phyloP scores from a whole-genome alignment of 2,888 invertebrate genomes.

The Diogma glabrata region DNA sequence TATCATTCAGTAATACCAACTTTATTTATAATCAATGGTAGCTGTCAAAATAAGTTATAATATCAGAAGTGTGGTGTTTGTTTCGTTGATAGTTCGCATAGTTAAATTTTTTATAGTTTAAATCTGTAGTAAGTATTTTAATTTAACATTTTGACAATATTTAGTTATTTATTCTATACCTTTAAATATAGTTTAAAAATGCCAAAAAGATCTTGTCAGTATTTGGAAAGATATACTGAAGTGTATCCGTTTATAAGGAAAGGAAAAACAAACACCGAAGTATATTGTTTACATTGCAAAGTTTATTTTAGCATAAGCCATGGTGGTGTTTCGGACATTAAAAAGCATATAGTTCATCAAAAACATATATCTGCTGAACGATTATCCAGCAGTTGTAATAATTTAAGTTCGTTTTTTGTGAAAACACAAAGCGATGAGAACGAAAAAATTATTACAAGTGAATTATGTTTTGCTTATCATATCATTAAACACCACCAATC shows the following conservation, averaged over 20 bases:
- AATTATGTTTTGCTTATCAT: neutral
- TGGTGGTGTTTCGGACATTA: constrained; percentile 7
- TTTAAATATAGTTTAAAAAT: too few species aligned
- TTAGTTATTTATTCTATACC: too few species aligned
- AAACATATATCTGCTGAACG: constrained; percentile 5
- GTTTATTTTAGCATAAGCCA: constrained; percentile 6
- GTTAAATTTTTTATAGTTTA: too few species aligned
- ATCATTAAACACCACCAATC: constrained; percentile 14
- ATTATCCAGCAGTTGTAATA: neutral
- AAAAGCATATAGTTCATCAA: constrained; percentile 2
- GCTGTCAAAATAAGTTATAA: too few species aligned
- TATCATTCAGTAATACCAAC: too few species aligned
- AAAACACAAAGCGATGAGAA: constrained; percentile 6
- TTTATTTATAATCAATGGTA: too few species aligned
- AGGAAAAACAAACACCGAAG: neutral
- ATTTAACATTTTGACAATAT: too few species aligned
- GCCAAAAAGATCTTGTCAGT: constrained; percentile 5
- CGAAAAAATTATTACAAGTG: constrained; percentile 3
- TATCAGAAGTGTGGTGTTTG: too few species aligned
- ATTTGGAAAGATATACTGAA: constrained; percentile 1
- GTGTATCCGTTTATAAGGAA: neutral
- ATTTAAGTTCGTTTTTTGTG: constrained; percentile 5
- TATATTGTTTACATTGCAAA: constrained; percentile 5
- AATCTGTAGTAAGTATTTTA: too few species aligned
- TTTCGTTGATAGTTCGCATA: too few species aligned